Evolutionary conservation across 2,113 vertebrate species (phyloP).

Genomic region (Cyanoramphus novaezelandiae): DNA sequence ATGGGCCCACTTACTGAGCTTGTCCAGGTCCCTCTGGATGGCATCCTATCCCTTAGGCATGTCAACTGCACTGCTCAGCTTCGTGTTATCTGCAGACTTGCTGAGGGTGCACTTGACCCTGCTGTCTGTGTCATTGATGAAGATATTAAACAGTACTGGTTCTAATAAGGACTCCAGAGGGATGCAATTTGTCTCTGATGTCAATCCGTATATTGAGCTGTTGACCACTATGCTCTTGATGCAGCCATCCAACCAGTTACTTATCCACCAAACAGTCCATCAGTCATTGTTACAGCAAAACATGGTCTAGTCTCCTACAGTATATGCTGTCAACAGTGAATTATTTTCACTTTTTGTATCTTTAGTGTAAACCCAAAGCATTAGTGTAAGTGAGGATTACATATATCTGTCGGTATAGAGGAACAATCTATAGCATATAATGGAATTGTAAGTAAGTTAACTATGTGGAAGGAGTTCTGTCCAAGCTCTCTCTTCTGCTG

Average conservation of each 20-base stretch:
- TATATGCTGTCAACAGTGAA: background rate
- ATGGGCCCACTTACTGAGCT: background rate
- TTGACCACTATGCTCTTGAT: background rate
- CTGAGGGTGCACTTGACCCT: fast-evolving
- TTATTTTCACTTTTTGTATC: background rate
- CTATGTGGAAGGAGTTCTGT: background rate
- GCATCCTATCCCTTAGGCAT: background rate
- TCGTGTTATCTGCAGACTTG: background rate
- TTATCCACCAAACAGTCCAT: background rate
- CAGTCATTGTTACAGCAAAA: background rate
- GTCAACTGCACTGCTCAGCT: fast-evolving
- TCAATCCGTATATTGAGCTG: background rate
- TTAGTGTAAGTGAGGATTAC: background rate
- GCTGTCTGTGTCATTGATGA: background rate
- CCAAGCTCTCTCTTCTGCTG: background rate
- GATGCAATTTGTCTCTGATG: background rate
- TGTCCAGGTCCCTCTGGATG: background rate
- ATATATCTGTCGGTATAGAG: background rate
- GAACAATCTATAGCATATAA: background rate
- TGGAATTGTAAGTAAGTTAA: background rate
- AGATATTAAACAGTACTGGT: background rate
- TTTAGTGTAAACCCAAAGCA: background rate
- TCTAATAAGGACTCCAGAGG: background rate
- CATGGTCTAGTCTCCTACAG: background rate
- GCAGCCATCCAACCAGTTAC: background rate